Conservation (phyloP, 2,888 invertebrate genomes). For the Morpho achilles region DNA sequence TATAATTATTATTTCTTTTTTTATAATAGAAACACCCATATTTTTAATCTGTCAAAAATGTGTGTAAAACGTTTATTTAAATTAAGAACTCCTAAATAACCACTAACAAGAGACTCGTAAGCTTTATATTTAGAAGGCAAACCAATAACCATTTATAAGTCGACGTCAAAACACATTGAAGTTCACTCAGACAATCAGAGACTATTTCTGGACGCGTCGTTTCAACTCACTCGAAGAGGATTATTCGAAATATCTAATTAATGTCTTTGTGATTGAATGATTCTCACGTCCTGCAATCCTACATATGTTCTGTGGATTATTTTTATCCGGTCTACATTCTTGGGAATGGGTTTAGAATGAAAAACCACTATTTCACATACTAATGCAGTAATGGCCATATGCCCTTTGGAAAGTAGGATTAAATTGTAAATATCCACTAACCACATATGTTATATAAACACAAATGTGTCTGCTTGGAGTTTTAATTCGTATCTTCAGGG, state of each 20-base stretch:
- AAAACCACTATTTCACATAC: neutral
- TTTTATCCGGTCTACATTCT: constrained; percentile 17
- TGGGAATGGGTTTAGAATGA: neutral
- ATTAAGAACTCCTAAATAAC: neutral
- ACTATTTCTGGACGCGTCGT: constrained; percentile 55
- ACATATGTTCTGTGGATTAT: constrained; percentile 30
- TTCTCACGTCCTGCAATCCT: constrained; percentile 36
- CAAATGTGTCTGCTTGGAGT: no score
- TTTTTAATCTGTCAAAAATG: no score
- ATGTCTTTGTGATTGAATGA: constrained; percentile 63
- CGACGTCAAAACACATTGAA: constrained; percentile 65
- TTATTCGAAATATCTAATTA: constrained; percentile 60
- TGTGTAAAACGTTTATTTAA: no score
- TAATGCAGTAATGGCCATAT: no score
- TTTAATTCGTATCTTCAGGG: no score
- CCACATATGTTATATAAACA: no score
- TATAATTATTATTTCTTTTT: no score
- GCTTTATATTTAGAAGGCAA: constrained; percentile 19
- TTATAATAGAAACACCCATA: no score
- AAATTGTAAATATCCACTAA: no score
- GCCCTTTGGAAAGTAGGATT: no score
- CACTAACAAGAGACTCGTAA: constrained; percentile 8
- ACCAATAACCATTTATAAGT: constrained; percentile 53
- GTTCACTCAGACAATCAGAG: constrained; percentile 53
- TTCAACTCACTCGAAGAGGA: constrained; percentile 33